A percentile compares a stretch with the other conserved stretches of the same genome.
Evolutionary conservation across 53 echinoderm and acorn worm species (phyloP).

Genomic region (Echinarachnius parma): DNA sequence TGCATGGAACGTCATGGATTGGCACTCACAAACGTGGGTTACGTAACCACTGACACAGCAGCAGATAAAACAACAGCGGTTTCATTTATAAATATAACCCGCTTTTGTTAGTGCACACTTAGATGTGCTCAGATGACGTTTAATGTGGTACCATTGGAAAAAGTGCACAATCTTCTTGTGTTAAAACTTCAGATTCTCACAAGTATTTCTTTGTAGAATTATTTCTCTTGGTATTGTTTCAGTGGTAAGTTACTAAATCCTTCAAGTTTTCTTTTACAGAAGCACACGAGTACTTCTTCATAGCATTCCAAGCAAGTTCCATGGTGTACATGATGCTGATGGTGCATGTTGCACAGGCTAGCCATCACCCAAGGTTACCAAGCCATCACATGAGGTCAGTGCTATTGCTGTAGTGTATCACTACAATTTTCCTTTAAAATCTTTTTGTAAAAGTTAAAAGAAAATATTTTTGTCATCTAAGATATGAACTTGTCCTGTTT

Average conservation of each 20-base stretch:
- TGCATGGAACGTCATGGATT: no score
- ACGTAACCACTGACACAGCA: no score
- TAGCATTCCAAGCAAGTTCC: conserved; percentile 61
- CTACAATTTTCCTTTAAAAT: no score
- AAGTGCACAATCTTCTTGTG: neutral
- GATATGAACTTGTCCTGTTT: neutral
- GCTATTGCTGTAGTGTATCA: no score
- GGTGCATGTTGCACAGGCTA: conserved; percentile 54
- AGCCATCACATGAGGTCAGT: conserved; percentile 3
- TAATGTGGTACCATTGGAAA: neutral
- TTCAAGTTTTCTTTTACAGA: conserved; percentile 18
- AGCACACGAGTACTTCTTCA: conserved; percentile 73
- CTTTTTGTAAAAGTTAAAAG: no score
- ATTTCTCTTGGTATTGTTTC: neutral
- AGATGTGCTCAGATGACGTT: neutral
- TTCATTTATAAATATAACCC: neutral
- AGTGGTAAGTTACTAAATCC: neutral
- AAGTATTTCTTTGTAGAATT: no score
- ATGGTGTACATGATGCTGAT: conserved; percentile 66
- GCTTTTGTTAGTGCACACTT: neutral
- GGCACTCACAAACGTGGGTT: no score
- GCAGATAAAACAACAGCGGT: no score
- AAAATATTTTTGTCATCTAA: no score
- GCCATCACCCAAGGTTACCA: conserved; percentile 12
- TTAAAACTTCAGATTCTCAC: neutral